These are phyloP conservation scores for Craseonycteris thonglongyai DNA, from an alignment of 2,113 vertebrate species.

Conservation along the genomic window DNA sequence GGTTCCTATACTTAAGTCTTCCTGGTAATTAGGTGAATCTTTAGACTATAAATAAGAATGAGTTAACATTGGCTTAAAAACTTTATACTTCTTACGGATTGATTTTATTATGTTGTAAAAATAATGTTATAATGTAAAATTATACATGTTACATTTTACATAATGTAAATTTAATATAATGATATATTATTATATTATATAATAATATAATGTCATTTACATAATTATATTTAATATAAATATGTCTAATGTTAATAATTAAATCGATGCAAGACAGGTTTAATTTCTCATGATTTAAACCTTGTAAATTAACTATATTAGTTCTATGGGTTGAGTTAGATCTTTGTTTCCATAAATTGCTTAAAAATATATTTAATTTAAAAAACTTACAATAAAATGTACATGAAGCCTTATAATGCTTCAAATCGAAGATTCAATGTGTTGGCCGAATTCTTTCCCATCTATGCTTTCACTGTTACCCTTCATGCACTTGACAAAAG, in stretches of 20 bases:
- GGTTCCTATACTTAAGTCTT: background rate
- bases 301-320: background rate
- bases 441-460: background rate
- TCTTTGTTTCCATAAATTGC: background rate
- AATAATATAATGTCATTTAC: too few species aligned
- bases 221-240: too few species aligned
- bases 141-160: background rate
- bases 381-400: background rate
- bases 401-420: background rate
- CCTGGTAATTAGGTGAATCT: background rate
- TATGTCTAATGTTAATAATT: background rate
- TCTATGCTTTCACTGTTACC: rapidly evolving
- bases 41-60: background rate
- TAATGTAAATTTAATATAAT: too few species aligned
- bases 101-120: background rate
- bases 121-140: background rate
- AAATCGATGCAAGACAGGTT: background rate
- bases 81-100: background rate
- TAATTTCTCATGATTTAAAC: background rate
- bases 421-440: background rate
- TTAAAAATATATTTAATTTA: background rate
- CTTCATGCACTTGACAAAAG: background rate
- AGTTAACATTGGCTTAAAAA: background rate
- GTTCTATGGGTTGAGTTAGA: background rate
- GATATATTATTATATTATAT: too few species aligned